Percentiles rank a stretch among this genome's conserved stretches.
Conservation (phyloP, 2,797 vertebrate species). For the Menidia menidia region DNA sequence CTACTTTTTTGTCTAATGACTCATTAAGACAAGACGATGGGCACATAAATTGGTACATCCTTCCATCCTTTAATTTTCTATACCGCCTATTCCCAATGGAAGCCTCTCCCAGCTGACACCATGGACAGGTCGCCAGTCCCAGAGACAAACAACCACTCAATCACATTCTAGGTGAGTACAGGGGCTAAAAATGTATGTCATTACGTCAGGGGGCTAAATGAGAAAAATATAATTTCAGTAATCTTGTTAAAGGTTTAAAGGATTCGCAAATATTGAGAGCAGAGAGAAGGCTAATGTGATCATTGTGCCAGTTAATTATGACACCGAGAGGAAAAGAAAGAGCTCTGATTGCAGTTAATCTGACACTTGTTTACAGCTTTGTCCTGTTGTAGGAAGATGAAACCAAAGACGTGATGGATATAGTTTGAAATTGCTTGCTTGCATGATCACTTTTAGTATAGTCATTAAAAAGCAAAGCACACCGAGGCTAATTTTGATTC, state of each 20-base stretch:
- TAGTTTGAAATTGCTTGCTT: background rate
- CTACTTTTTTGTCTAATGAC: background rate
- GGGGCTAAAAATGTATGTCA: background rate
- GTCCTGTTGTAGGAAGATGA: slow-evolving; percentile 24
- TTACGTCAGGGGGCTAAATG: background rate
- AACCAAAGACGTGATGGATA: slow-evolving; percentile 10
- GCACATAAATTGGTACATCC: too few relatives aligned
- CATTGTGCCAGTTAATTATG: background rate
- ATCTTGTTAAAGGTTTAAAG: too few relatives aligned
- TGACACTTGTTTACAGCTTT: slow-evolving; percentile 43
- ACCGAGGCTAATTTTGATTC: background rate
- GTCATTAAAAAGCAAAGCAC: background rate
- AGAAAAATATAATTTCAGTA: background rate
- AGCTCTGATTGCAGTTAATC: slow-evolving; percentile 2
- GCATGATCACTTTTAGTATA: background rate
- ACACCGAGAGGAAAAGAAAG: background rate
- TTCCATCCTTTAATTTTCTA: background rate
- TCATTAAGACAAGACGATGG: too few relatives aligned
- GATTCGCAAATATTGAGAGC: background rate
- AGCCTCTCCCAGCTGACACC: too few relatives aligned
- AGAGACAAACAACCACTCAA: background rate
- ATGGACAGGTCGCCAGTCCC: too few relatives aligned
- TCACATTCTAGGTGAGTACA: background rate
- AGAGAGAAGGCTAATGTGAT: background rate
- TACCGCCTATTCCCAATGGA: background rate